phyloP scores from a whole-genome alignment of 2,888 invertebrate species.

The Byasa hedistus region DNA sequence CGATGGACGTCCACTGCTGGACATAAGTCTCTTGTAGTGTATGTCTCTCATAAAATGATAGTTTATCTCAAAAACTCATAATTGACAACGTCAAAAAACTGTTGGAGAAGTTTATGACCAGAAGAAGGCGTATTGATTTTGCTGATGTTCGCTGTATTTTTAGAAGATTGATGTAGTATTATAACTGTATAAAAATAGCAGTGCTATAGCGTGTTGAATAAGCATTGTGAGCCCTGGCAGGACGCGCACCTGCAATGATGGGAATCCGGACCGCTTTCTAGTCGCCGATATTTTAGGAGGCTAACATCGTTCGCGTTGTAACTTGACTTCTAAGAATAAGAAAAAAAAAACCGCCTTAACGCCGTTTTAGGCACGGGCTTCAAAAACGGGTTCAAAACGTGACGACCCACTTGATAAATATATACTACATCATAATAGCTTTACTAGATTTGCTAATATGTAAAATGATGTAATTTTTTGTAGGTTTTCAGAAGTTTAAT shows the following conservation, averaged over 20 bases:
- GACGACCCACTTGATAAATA: neutral
- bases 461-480: too few relatives aligned
- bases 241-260: slow-evolving; percentile 21
- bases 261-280: slow-evolving; percentile 31
- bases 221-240: slow-evolving; percentile 1
- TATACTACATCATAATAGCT: neutral
- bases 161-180: too few relatives aligned
- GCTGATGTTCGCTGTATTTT: too few relatives aligned
- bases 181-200: slow-evolving; percentile 11
- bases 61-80: too few relatives aligned
- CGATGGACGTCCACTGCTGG: too few relatives aligned
- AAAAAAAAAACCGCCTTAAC: slow-evolving; percentile 31
- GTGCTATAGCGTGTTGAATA: slow-evolving; percentile 11
- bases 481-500: too few relatives aligned
- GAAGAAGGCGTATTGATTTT: too few relatives aligned
- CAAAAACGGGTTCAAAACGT: neutral
- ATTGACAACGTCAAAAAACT: too few relatives aligned
- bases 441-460: too few relatives aligned
- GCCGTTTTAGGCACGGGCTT: slow-evolving; percentile 5
- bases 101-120: too few relatives aligned
- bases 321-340: slow-evolving; percentile 45
- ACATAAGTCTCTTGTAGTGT: too few relatives aligned
- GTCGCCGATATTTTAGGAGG: slow-evolving; percentile 45
- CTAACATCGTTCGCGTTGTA: slow-evolving; percentile 51
- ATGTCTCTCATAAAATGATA: too few relatives aligned